Conservation (phyloP, 23 tunicate genomes). For the Trididemnum miniatum region DNA sequence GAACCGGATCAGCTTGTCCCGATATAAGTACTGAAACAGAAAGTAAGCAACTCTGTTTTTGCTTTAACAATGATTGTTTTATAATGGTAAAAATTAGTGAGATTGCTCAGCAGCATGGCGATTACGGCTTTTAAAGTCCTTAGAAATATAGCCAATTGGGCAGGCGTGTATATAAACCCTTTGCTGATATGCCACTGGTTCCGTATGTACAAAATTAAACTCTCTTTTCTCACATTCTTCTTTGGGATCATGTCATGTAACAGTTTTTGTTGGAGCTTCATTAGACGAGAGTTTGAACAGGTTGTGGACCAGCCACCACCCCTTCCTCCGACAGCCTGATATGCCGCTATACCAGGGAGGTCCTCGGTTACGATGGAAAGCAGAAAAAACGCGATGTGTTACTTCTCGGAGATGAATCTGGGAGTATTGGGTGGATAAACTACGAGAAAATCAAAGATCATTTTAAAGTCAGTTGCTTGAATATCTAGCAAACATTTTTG, state of each 20-base stretch:
- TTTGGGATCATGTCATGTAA: neutral
- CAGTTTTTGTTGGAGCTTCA: too few relatives aligned
- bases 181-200: too few relatives aligned
- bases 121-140: too few relatives aligned
- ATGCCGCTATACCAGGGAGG: conserved; percentile 57
- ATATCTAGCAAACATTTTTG: too few relatives aligned
- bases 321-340: conserved; percentile 19
- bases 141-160: too few relatives aligned
- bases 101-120: too few relatives aligned
- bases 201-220: too few relatives aligned
- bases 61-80: too few relatives aligned
- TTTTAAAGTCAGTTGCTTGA: conserved; percentile 61
- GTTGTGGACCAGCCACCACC: neutral
- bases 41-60: conserved; percentile 33
- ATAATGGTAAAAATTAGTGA: too few relatives aligned
- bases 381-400: conserved; percentile 58
- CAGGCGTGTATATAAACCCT: too few relatives aligned
- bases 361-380: conserved; percentile 42
- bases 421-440: conserved; percentile 83
- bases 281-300: too few relatives aligned
- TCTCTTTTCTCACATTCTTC: too few relatives aligned
- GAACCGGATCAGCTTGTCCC: conserved; percentile 33
- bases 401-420: conserved; percentile 83
- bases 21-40: conserved; percentile 32
- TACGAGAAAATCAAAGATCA: conserved; percentile 63